Evolutionary conservation across 2,113 vertebrate genomes (phyloP), one percentile per base, ranked within the genome.

Genomic region (Psophia crepitans): DNA sequence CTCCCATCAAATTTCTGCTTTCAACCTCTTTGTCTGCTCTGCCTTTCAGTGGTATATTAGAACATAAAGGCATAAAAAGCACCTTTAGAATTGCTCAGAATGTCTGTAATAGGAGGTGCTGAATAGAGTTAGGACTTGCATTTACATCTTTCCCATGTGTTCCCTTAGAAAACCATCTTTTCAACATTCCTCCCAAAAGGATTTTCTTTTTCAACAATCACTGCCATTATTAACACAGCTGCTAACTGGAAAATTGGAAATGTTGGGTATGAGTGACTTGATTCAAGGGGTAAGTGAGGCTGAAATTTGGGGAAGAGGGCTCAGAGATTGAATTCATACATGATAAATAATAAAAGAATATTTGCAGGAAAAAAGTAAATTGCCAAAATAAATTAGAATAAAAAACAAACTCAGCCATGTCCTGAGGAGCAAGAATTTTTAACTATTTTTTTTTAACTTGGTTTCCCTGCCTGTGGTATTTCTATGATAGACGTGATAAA

Each of bases 391-490:
- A 82, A 56, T 61, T 37, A 51, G 33, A 77, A 75, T 56, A 19
- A 49, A 89, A 95, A 89, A 14, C 14, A 76, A 77, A 23, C 14
- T 71, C 48, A 46, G 32, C 7, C 27, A 63, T 56, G 10, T 71
- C 35, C 43, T 73, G n/a, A 28, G 21, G 44, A 94, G 16, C 3
- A 94, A 84, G 37, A 18, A 65, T 37, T 94, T 92, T 85, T 87
- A 87, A 90, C 84, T 85, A 87, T 71, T 65, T 37, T 93, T 74
- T 93, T 92, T 83, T 83, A 11, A 23, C 23, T 84, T 83, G 20
- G 10, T 91, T 97, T 91, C 54, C 43, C 61, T 91, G 84, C 64
- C 81, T 90, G 80, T 73, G 39, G 49, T 86, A 46, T 95, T 76
- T 64, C 58, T 85, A 37, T 84, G 90, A 94, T 49, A 94, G 84